Evolutionary conservation across 35 echinoderm and acorn worm genomes (phyloP).

Genomic region (Hemicentrotus pulcherrimus): DNA sequence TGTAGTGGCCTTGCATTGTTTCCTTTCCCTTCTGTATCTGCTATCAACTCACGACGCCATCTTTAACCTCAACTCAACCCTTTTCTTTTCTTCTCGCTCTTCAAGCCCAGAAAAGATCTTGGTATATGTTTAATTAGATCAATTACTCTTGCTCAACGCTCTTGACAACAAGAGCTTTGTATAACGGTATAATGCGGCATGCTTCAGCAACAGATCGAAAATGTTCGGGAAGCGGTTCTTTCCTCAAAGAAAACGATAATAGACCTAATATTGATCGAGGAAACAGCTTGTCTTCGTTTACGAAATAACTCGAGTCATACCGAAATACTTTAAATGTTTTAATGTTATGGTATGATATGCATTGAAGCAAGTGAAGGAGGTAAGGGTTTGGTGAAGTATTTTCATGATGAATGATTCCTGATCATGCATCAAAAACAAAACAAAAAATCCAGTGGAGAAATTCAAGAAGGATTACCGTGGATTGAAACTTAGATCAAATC

Average conservation of each 20-base stretch:
- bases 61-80: not conserved
- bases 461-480: not conserved
- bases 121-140: conserved; percentile 54
- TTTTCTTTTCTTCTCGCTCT: not conserved
- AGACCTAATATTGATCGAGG: not conserved
- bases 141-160: conserved; percentile 31
- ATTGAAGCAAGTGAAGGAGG: too few relatives aligned
- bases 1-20: conserved; percentile 46
- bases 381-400: too few relatives aligned
- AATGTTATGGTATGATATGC: not conserved
- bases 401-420: too few relatives aligned
- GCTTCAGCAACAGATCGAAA: not conserved
- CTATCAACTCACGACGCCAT: conserved; percentile 30
- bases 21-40: conserved; percentile 31
- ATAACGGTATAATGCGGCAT: conserved; percentile 12
- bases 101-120: not conserved
- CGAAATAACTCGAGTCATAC: not conserved
- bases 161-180: conserved; percentile 27
- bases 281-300: not conserved
- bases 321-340: not conserved
- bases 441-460: too few relatives aligned
- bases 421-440: too few relatives aligned
- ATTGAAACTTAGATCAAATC: not conserved
- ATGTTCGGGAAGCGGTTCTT: not conserved
- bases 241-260: not conserved